Base-by-base conservation (phyloP, 2,113 vertebrate genomes). In the Rhabdornis inornatus region DNA sequence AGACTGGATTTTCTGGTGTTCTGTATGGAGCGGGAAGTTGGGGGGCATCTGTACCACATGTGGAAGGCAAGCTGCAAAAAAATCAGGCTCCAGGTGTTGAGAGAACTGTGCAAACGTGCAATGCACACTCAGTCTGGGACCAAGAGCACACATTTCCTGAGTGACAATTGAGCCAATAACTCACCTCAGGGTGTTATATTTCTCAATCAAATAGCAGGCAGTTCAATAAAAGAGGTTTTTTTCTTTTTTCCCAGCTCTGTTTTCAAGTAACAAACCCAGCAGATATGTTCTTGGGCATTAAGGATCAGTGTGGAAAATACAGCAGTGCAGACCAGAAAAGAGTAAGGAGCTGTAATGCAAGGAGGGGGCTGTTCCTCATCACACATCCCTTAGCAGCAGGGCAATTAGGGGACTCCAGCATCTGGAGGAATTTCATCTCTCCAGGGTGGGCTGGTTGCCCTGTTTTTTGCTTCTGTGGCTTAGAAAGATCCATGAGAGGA, bases 41-140 rank as follows among this genome's bases (percentile, higher is more conserved):
- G 11, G 16, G 47, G 31, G 4, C 42, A 13, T 27, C 28, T 28
- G 44, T 39, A 22, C 7, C 49, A 61, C 15, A 13, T 0, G 2
- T 49, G 45, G 44, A 44, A 52, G 23, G 37, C 25, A 83, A 31
- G 15, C 40, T 65, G 17, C 49, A 74, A 80, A 80, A 15, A 21
- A 6, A 7, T 70, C 59, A 70, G 39, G 31, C 35, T 82, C 37
- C 18, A 16, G 28, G 19, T 57, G 40, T 30, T 50, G 23, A 3
- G 6, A 52, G 45, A 75, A 40, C 57, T 65, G 68, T 61, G 30
- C 15, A 37, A 52, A 66, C 55, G 42, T 24, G 37, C 37, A 35
- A 72, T 24, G 16, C 63, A 27, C n/a, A 59, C 15, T 39, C 11
- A 25, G 35, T 42, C 78, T 88, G 49, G 55, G 63, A 74, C 30